Percentiles rank a stretch among this genome's conserved stretches.
Conservation (phyloP, 1,140 invertebrate genomes). For the Ostrea denselamellosa region DNA sequence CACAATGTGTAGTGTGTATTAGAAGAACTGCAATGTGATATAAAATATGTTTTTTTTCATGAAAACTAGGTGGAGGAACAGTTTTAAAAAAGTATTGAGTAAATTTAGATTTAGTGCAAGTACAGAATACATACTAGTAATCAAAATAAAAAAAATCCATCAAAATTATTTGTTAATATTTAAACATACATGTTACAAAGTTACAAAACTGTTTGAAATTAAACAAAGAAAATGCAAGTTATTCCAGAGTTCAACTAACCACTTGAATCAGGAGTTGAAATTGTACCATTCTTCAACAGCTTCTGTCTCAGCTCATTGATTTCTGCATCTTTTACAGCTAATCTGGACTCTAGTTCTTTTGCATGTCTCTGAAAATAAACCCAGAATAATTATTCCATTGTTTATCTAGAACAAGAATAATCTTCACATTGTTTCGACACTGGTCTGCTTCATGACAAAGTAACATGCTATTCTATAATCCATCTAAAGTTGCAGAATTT, state of each 20-base stretch:
- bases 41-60: neutral
- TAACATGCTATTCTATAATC: slow-evolving; percentile 1
- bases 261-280: slow-evolving; percentile 64
- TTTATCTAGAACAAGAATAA: neutral
- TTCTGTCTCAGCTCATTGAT: slow-evolving; percentile 73
- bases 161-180: neutral
- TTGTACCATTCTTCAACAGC: slow-evolving; percentile 74
- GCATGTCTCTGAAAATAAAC: slow-evolving; percentile 70
- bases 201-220: neutral
- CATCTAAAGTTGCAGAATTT: neutral
- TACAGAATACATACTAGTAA: too few species aligned
- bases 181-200: neutral
- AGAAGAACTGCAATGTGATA: neutral
- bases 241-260: slow-evolving; percentile 58
- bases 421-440: neutral
- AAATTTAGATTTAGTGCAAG: too few species aligned
- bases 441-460: neutral
- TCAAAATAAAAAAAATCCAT: neutral
- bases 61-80: neutral
- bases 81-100: neutral
- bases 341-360: slow-evolving; percentile 73
- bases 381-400: slow-evolving; percentile 1
- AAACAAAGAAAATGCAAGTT: neutral
- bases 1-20: neutral
- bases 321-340: slow-evolving; percentile 75